These are phyloP conservation scores for Cartodere bifasciata DNA, from an alignment of 2,888 invertebrate genomes.

Conservation along the genomic window DNA sequence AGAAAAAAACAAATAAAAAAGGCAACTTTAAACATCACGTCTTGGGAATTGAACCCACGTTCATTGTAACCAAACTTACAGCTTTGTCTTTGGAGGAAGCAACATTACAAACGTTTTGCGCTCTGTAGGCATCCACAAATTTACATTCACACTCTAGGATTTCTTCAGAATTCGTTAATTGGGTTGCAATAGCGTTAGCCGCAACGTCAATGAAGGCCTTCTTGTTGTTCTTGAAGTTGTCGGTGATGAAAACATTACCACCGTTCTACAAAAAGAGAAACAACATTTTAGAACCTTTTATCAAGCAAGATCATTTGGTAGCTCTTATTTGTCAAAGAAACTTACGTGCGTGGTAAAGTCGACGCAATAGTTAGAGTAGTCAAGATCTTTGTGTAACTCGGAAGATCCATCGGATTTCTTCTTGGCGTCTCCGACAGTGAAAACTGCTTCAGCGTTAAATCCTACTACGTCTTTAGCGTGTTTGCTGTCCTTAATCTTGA, in stretches of 20 bases:
- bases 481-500: slow-evolving; percentile 43
- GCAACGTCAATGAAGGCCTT: slow-evolving; percentile 48
- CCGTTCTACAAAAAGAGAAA: slow-evolving; percentile 43
- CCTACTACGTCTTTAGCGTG: slow-evolving; percentile 46
- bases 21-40: too few relatives aligned
- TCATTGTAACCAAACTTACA: too few relatives aligned
- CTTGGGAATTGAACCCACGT: too few relatives aligned
- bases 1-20: too few relatives aligned
- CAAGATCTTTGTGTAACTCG: slow-evolving; percentile 43
- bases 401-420: slow-evolving; percentile 46
- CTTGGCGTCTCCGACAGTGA: slow-evolving; percentile 49
- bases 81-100: slow-evolving; percentile 23
- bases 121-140: slow-evolving; percentile 20
- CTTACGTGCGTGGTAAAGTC: slow-evolving; percentile 51
- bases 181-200: slow-evolving; percentile 35
- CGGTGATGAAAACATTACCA: slow-evolving; percentile 52
- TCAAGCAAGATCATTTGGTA: too few relatives aligned
- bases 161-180: slow-evolving; percentile 30
- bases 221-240: slow-evolving; percentile 40
- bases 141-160: slow-evolving; percentile 37
- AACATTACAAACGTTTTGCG: slow-evolving; percentile 25
- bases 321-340: too few relatives aligned
- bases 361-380: slow-evolving; percentile 50
- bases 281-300: too few relatives aligned
- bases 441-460: slow-evolving; percentile 46